Base-by-base conservation (phyloP, 2,113 vertebrate species). In the Eulemur macaco region DNA sequence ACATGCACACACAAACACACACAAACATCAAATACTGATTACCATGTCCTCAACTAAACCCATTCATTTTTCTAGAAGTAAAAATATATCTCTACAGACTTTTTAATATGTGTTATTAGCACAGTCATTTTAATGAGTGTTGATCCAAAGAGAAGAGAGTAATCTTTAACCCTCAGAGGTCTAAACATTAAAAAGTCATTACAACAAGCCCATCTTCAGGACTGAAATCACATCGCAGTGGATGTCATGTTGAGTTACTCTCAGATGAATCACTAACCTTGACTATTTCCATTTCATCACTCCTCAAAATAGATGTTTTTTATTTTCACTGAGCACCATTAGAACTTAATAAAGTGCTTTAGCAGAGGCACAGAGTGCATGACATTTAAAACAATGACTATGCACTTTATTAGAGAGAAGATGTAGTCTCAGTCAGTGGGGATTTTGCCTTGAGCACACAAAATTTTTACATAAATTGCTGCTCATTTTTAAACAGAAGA, bases 401-500 rank as follows among this genome's bases (percentile, higher is more conserved):
- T 71, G 86, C 60, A 34, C 23, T 42, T 60, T 95, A 89, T 74
- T 18, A 23, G 47, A 50, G 66, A 76, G 74, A 95, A 91, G 91
- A 17, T 94, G 45, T 89, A 94, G 94, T 89, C 29, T 13, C 69
- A 94, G 74, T 96, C 93, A 68, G 93, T 81, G 85, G 74, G 74
- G 91, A 95, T 96, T 89, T 81, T 94, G 94, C 42, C 64, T 85
- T 97, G 42, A 80, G 97, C 63, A 88, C 42, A 84, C 92, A 97
- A 85, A 84, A 5, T 86, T 92, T 98, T 84, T 80, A 97, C 90
- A 95, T 92, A 20, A 92, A 97, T 98, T 97, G 89, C 81, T 95
- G 58, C 64, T 95, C 73, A 93, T 98, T 97, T 98, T 96, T 98
- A 98, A 98, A 98, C 97, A 98, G n/a, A 89, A 98, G 96, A 98